Conservation (phyloP, 2,113 vertebrate species). For the Piliocolobus tephrosceles region DNA sequence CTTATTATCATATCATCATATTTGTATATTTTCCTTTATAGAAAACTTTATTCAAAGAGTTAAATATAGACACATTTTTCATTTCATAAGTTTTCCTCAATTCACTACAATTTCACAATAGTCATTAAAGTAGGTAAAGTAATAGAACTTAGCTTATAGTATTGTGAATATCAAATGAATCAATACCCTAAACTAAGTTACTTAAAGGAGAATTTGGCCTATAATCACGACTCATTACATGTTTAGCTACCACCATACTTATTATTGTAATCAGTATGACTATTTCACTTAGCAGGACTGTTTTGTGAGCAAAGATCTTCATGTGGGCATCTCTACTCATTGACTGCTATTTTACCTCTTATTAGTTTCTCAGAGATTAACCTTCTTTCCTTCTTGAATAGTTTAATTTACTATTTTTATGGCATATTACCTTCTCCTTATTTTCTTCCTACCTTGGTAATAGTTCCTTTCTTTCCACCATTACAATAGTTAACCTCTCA, state of each 20-base stretch:
- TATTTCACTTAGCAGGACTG: neutral
- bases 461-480: neutral
- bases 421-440: neutral
- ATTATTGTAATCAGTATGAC: neutral
- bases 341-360: neutral
- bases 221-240: neutral
- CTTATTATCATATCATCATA: neutral
- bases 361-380: neutral
- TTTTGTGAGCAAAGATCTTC: neutral
- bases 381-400: neutral
- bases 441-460: neutral
- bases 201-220: neutral
- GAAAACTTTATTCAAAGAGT: neutral
- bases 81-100: neutral
- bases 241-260: neutral
- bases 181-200: neutral
- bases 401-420: neutral
- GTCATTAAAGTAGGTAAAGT: neutral
- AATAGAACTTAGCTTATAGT: neutral
- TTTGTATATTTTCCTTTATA: neutral
- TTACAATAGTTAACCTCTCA: neutral
- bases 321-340: neutral
- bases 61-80: neutral
- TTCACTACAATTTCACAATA: neutral
- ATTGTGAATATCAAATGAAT: neutral